Evolutionary conservation across 37 sponge, comb jelly and placozoan species (phyloP), one percentile per base, ranked within the genome.

Genomic region (Dysidea cf. avara): DNA sequence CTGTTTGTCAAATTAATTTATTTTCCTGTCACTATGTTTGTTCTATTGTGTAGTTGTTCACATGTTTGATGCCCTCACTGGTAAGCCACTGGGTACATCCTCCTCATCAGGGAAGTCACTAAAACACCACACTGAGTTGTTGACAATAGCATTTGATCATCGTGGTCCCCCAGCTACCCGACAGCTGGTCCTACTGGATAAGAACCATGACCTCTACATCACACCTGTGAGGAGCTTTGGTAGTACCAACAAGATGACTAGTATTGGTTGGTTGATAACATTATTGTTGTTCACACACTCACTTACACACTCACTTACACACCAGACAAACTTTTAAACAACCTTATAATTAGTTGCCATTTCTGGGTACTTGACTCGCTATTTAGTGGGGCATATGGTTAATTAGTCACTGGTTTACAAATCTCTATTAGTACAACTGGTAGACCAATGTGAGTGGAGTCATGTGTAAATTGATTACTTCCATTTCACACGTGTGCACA

Each of bases 151-250:
- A 35, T 71, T 96, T 22, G 90, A 81, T 47, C 82, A 87, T 31
- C 53, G 33, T 68, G 97, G 97, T 0, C 46, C 75, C 18, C 18
- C 75, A 29, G 17, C 63, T 14, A 60, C 89, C 22, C 61, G 97
- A 14, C 71, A 80, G 21, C 66, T 96, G 66, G 90, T 91, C 2
- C 75, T 90, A 61, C 39, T 83, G 21, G 97, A 96, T 61, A 92
- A 90, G 86, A 96, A 92, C 76, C 66, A 81, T 35, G 97, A 96
- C 61, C 82, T 96, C 40, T 90, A 89, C 51, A 39, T 96, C 16
- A 64, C 81, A 25, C 79, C 72, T 17, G 69, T 87, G 0, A 56
- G 82, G 36, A 55, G 52, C 46, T 24, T 66, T n/a, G 46, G 46
- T 9, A 43, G 5, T 9, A 43, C 46, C 46, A 5, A 43, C 46